A percentile compares a stretch with the other conserved stretches of the same genome.
Conservation (phyloP, 2,113 vertebrate genomes). For the Percopsis transmontana region DNA sequence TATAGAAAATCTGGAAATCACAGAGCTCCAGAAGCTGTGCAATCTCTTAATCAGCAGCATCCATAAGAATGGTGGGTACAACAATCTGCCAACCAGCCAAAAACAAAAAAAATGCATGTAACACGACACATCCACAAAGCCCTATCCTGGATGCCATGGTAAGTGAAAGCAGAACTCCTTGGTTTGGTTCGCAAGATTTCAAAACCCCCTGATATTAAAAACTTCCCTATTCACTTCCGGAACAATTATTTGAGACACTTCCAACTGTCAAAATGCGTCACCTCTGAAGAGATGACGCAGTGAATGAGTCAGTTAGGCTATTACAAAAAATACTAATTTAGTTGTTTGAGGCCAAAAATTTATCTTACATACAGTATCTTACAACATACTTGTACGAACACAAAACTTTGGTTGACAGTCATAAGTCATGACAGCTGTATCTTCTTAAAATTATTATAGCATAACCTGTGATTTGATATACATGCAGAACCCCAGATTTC, state of each 20-base stretch:
- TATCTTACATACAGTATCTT: too few species aligned
- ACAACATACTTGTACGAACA: too few species aligned
- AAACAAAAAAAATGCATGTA: slow-evolving; percentile 11
- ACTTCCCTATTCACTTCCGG: slow-evolving; percentile 49
- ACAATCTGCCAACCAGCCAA: slow-evolving; percentile 41
- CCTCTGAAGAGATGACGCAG: too few species aligned
- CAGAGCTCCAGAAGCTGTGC: slow-evolving; percentile 14
- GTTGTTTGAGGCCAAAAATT: too few species aligned
- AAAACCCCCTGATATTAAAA: not conserved
- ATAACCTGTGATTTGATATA: too few species aligned
- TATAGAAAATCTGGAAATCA: too few species aligned
- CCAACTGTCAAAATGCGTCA: slow-evolving; percentile 1
- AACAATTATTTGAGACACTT: slow-evolving; percentile 49
- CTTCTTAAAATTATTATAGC: too few species aligned
- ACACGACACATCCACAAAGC: not conserved
- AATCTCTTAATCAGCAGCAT: slow-evolving; percentile 47
- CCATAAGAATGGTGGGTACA: slow-evolving; percentile 66
- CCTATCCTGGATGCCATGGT: not conserved
- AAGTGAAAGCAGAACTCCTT: slow-evolving; percentile 39
- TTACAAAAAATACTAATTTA: too few species aligned
- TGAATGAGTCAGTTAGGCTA: too few species aligned
- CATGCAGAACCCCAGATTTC: too few species aligned
- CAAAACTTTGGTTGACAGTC: too few species aligned
- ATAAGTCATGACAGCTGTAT: too few species aligned
- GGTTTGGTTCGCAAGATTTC: not conserved